Evolutionary conservation across 2,888 invertebrate genomes (phyloP), one percentile per base, ranked within the genome.

Genomic region (Zelleria hepariella): DNA sequence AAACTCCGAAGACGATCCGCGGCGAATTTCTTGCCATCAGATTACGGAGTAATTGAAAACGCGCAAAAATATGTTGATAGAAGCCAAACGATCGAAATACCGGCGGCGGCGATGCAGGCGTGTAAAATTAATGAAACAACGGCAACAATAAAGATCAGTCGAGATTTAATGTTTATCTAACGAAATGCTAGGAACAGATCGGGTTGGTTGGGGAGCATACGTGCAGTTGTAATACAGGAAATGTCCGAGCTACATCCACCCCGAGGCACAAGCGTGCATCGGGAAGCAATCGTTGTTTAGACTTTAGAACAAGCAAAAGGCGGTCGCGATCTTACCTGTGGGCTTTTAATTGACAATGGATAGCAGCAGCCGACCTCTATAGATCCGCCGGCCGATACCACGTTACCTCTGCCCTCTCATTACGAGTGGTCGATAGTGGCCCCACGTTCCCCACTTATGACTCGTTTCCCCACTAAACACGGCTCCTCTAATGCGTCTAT

Each of bases 331-430:
- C 74, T 72, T 66, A 70, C 78, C 81, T 77, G 74, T 72, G 67
- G 80, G 80, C 77, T 79, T 80, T 82, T 85, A 86, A 86, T 86
- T 84, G 84, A 84, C 83, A 85, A 84, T 80, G 73, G 77, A 78
- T 76, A 73, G 73, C 72, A 73, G 73, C 72, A 72, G 73, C 67
- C 75, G 73, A 76, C 75, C 77, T 69, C 72, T 72, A 70, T 71
- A 75, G 80, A 83, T 81, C 69, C 66, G 66, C 66, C 64, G 65
- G 61, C 62, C 65, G 78, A 82, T 81, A 80, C 67, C 66, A 68
- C 66, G 70, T 77, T 78, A 80, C 78, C 80, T 82, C 78, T 81
- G 76, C 74, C 80, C 71, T 66, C 72, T 73, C 73, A 74, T 74
- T 76, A 75, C 70, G 48, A 67, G 69, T 68, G 66, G 70, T 68